Conservation (phyloP, 2,113 vertebrate species). For the Rhinolophus ferrumequinum region DNA sequence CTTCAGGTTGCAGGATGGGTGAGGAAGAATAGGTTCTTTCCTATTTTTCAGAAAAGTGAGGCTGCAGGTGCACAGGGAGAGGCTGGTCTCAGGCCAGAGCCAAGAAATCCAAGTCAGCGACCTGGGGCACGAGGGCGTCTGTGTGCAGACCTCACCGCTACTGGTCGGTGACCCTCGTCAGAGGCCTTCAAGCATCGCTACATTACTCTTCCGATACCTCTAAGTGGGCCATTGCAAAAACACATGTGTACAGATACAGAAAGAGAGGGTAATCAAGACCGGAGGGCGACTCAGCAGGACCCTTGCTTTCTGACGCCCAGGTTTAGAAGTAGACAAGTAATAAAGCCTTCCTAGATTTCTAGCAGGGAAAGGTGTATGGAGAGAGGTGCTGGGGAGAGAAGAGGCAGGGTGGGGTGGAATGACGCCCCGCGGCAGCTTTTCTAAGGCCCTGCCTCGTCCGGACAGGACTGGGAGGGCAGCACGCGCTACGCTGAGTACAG, state of each 20-base stretch:
- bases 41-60: background rate
- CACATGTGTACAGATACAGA: background rate
- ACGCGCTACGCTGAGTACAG: conserved; percentile 91
- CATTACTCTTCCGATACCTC: background rate
- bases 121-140: background rate
- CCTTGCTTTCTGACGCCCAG: background rate
- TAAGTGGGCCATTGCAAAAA: background rate
- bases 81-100: background rate
- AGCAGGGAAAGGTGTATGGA: accelerated
- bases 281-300: background rate
- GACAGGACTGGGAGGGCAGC: conserved; percentile 95
- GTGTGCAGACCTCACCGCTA: background rate
- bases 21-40: background rate
- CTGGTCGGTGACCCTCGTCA: background rate
- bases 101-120: background rate
- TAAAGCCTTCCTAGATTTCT: background rate
- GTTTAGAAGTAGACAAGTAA: background rate
- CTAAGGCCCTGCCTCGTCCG: background rate
- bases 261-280: background rate
- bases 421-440: background rate
- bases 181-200: background rate
- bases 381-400: background rate
- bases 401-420: accelerated
- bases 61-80: background rate
- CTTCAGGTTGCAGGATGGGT: background rate